Conservation (phyloP, 92 coral and sea anemone species). For the Anthopleura xanthogrammica region DNA sequence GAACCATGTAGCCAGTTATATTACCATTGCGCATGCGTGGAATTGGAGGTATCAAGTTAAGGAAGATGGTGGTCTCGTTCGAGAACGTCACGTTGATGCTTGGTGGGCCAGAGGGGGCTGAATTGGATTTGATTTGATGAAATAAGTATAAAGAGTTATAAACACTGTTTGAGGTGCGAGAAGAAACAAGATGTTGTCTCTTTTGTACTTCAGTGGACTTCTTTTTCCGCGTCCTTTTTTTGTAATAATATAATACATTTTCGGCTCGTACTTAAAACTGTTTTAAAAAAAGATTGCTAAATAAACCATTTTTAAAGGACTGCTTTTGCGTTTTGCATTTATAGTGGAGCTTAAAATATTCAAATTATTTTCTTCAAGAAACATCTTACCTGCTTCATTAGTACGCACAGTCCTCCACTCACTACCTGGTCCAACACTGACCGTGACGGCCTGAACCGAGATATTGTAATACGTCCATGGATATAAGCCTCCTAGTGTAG, state of each 20-base stretch:
- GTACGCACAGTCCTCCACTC: conserved; percentile 60
- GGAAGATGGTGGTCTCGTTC: conserved; percentile 58
- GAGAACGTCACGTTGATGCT: conserved; percentile 50
- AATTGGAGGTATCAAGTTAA: conserved; percentile 57
- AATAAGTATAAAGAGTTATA: background rate
- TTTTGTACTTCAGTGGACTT: background rate
- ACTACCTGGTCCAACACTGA: conserved; percentile 74
- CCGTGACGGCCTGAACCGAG: conserved; percentile 83
- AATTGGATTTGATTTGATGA: background rate
- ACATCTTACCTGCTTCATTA: conserved; percentile 67
- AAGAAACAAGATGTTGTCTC: background rate
- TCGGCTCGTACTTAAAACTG: too few species aligned
- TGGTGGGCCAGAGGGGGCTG: conserved; percentile 84
- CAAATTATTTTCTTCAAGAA: background rate
- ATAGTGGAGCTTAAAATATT: background rate
- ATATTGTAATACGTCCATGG: conserved; percentile 81
- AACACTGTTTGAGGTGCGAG: background rate
- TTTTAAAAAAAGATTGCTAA: too few species aligned
- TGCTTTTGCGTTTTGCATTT: background rate
- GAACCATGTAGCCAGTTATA: conserved; percentile 68
- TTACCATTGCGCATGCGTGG: conserved; percentile 66
- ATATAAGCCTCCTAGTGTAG: conserved; percentile 43
- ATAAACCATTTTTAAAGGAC: background rate
- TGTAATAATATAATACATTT: too few species aligned
- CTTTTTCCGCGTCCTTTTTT: too few species aligned